Percentiles rank a stretch among this genome's conserved stretches.
Conservation (phyloP, 2,797 vertebrate species). For the Poecilia velifera region DNA sequence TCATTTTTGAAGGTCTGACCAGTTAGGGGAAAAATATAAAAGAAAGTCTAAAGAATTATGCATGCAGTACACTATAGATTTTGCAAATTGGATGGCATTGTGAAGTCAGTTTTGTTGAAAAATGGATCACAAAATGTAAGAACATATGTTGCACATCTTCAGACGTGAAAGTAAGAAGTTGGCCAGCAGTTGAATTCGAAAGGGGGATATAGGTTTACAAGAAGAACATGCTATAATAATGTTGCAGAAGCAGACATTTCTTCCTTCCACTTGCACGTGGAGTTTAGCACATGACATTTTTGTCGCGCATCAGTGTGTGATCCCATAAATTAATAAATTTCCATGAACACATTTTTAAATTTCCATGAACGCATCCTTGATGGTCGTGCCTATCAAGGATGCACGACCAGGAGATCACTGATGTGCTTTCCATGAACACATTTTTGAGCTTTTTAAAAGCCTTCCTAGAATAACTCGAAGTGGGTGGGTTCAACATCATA, state of each 20-base stretch:
- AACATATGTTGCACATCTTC: background rate
- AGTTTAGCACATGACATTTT: background rate
- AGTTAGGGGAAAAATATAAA: background rate
- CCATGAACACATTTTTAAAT: background rate
- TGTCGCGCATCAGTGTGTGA: background rate
- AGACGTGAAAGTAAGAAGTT: background rate
- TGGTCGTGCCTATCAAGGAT: too few species aligned
- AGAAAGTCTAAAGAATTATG: background rate
- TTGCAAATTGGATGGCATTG: background rate
- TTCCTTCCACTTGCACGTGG: background rate
- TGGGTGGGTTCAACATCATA: constrained; percentile 2
- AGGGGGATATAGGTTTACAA: background rate
- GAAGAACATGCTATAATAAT: background rate
- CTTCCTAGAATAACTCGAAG: background rate
- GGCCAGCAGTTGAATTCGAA: background rate
- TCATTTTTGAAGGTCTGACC: background rate
- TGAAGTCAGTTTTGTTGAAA: background rate
- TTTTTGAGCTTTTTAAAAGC: background rate
- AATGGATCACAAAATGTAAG: background rate
- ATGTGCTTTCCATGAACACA: background rate
- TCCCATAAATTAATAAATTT: background rate
- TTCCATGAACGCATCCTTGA: too few species aligned
- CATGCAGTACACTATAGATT: background rate
- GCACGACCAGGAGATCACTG: too few species aligned
- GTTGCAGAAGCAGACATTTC: background rate